Conservation (phyloP, 2,888 invertebrate genomes). For the Leptinotarsa peninsularis region DNA sequence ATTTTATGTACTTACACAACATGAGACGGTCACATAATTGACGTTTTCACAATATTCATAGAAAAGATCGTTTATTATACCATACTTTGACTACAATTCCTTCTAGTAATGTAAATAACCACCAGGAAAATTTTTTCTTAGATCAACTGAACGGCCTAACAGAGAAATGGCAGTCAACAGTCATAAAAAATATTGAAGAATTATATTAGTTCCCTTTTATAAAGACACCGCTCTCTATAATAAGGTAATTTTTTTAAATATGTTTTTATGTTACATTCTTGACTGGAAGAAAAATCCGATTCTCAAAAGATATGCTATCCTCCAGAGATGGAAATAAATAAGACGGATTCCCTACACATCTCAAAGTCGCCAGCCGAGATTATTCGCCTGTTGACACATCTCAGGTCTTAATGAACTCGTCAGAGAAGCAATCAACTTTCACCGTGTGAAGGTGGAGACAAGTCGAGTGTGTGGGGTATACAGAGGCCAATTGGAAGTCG, state of each 20-base stretch:
- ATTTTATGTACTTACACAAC: too few species aligned
- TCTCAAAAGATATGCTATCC: neutral
- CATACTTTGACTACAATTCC: too few species aligned
- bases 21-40: too few species aligned
- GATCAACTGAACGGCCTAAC: too few species aligned
- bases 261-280: neutral
- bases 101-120: too few species aligned
- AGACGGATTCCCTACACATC: neutral
- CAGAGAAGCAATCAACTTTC: constrained; percentile 58
- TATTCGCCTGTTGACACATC: constrained; percentile 55
- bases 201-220: too few species aligned
- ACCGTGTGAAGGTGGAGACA: constrained; percentile 54
- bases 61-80: too few species aligned
- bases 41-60: too few species aligned
- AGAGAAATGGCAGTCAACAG: too few species aligned
- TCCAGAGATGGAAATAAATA: neutral
- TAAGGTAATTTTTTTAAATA: neutral
- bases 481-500: constrained; percentile 28
- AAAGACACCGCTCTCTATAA: too few species aligned
- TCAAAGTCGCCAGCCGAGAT: constrained; percentile 45
- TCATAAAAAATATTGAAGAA: too few species aligned
- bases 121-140: too few species aligned
- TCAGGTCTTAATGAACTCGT: constrained; percentile 58
- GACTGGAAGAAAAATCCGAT: neutral
- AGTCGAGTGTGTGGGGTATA: constrained; percentile 43